Evolutionary conservation across 2,888 invertebrate species (phyloP).

Genomic region (Pseudanteris insignis): DNA sequence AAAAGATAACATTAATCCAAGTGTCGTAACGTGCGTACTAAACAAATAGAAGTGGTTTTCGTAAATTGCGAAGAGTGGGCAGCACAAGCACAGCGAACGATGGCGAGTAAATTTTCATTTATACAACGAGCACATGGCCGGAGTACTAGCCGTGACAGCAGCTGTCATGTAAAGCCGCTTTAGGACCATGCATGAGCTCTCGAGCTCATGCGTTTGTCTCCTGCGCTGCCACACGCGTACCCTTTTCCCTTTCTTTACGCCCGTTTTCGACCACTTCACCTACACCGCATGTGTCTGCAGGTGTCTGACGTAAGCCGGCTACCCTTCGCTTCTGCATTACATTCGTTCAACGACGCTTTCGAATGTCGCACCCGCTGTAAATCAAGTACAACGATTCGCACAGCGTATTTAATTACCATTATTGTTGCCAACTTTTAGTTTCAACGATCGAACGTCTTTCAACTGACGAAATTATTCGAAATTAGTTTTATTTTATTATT

Average conservation of each 20-base stretch:
- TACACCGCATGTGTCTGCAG: slow-evolving; percentile 33
- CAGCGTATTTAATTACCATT: slow-evolving; percentile 4
- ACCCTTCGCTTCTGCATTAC: slow-evolving; percentile 31
- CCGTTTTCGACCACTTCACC: too few species aligned
- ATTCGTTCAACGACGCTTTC: slow-evolving; percentile 26
- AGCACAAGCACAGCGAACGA: slow-evolving; percentile 16
- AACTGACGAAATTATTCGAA: too few species aligned
- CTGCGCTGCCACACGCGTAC: slow-evolving; percentile 24
- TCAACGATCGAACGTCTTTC: too few species aligned
- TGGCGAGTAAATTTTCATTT: slow-evolving; percentile 36
- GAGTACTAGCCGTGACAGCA: slow-evolving; percentile 58
- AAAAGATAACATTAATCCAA: slow-evolving; percentile 28
- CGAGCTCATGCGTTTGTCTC: slow-evolving; percentile 39
- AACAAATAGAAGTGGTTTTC: slow-evolving; percentile 21
- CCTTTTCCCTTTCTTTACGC: slow-evolving; percentile 43
- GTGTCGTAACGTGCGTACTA: slow-evolving; percentile 19
- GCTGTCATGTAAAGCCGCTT: too few species aligned
- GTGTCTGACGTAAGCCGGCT: slow-evolving; percentile 36
- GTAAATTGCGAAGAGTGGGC: slow-evolving; percentile 23
- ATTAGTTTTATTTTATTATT: too few species aligned
- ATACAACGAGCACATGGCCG: slow-evolving; percentile 56
- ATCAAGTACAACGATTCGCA: slow-evolving; percentile 19
- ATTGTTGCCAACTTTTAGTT: too few species aligned
- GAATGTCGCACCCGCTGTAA: slow-evolving; percentile 3
- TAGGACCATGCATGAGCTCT: slow-evolving; percentile 35